Evolutionary conservation across 2,888 invertebrate species (phyloP), one percentile per base, ranked within the genome.

Genomic region (Volucella zonaria): DNA sequence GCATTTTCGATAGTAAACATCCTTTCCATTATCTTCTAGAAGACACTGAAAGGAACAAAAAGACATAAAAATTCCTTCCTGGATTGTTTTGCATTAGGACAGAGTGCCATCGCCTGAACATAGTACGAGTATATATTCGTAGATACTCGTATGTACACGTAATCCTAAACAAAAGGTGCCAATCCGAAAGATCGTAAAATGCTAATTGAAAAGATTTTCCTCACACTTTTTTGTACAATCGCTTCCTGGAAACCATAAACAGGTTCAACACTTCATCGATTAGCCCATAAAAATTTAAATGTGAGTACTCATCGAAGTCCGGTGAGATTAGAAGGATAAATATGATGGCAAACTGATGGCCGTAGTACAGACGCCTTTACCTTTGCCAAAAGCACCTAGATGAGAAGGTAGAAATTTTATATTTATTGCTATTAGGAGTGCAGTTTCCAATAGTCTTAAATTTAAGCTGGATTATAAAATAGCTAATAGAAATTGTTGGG

Each of bases 191-290:
- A 23, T 71, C 42, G 51, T 71, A 42, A 61, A 23, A 40, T 43
- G 61, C 23, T 71, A 61, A 71, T 71, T 71, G 43, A 61, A 49
- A 51, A 71, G 42, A 61, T 51, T 43, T 61, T 43, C 43, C 61
- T 51, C 61, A 61, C 61, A 61, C 59, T 71, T 61, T 58, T 6
- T 38, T n/a, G 56, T 23, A 56, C 3, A 14, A 14, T 62, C 47
- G 47, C 45, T 62, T 66, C 66, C 9, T 40, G 18, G 66, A 66
- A 66, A 52, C 51, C 51, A 42, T 52, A 52, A 66, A 66, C 51
- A 42, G n/a, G 51, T 66, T 18, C 42, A 40, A 40, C 9, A 40
- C 38, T 15, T 8, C 11, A 18, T 66, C n/a, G n/a, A 66, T 52
- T 66, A 66, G 40, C 42, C 12, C 40, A 51, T 66, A 23, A 66